A percentile compares a stretch with the other conserved stretches of the same genome.
Conservation (phyloP, 2,113 vertebrate genomes). For the Eidolon helvum region DNA sequence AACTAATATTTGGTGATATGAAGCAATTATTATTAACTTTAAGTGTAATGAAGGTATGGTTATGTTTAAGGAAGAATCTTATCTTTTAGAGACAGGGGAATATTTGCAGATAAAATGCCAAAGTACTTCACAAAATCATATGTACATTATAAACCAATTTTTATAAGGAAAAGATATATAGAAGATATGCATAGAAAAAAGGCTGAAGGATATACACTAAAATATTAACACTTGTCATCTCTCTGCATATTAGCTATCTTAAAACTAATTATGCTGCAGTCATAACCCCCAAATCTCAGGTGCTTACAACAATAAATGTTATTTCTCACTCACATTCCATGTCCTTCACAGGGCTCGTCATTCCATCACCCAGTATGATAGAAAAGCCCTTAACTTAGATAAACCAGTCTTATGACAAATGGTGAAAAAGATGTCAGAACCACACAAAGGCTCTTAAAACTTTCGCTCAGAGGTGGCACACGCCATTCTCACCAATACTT, state of each 20-base stretch:
- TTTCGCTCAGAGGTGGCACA: neutral
- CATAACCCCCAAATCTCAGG: neutral
- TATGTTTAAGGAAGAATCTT: neutral
- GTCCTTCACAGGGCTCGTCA: neutral
- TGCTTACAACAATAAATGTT: neutral
- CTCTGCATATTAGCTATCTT: neutral
- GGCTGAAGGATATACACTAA: neutral
- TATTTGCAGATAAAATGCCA: neutral
- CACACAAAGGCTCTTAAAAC: neutral
- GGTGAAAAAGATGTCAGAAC: neutral
- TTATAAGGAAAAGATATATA: neutral
- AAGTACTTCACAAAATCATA: neutral
- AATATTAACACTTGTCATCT: neutral
- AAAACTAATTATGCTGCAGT: neutral
- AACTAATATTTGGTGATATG: neutral
- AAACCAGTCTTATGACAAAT: neutral
- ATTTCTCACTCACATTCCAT: neutral
- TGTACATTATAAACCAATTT: neutral
- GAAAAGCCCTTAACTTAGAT: neutral
- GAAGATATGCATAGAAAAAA: neutral
- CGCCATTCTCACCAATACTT: neutral
- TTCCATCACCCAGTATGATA: neutral
- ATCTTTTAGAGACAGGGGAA: neutral
- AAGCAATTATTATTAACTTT: constrained; percentile 22
- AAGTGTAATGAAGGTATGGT: neutral